Percentiles rank a stretch among this genome's conserved stretches.
These are phyloP conservation scores for Venturia canescens DNA, from an alignment of 1,140 invertebrate species.

Conservation along the genomic window DNA sequence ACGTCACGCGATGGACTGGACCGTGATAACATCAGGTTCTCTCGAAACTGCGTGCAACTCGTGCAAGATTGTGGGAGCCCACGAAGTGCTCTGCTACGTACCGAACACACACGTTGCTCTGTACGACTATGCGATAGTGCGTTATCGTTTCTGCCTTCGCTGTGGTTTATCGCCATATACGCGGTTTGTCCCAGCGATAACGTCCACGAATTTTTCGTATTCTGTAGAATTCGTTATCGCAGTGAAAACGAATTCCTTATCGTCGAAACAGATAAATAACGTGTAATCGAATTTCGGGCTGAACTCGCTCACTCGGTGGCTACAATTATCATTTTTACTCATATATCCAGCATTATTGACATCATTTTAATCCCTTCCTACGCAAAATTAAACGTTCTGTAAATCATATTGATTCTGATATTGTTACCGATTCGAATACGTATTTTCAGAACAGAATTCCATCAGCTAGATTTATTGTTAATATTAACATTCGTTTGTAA, in stretches of 20 bases:
- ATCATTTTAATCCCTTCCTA: too few relatives aligned
- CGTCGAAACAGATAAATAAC: neutral
- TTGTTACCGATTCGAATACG: too few relatives aligned
- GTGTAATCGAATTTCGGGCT: neutral
- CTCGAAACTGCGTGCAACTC: conserved; percentile 11
- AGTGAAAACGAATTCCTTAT: conserved; percentile 7
- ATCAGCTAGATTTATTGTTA: too few relatives aligned
- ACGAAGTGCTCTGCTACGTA: neutral
- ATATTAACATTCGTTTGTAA: too few relatives aligned
- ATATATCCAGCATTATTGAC: neutral
- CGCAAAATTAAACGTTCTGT: too few relatives aligned
- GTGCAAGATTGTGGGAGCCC: conserved; percentile 27
- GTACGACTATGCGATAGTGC: conserved; percentile 14
- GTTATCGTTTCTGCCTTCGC: conserved; percentile 29
- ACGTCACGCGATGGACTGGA: conserved; percentile 10
- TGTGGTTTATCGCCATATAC: conserved; percentile 24
- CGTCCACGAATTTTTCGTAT: neutral
- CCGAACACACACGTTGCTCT: neutral
- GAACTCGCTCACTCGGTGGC: neutral
- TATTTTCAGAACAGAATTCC: too few relatives aligned
- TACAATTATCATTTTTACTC: neutral
- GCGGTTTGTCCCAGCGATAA: conserved; percentile 17
- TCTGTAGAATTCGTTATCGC: neutral
- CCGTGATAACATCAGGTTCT: conserved; percentile 29
- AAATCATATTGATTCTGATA: too few relatives aligned